phyloP scores from a whole-genome alignment of 2,797 vertebrate genomes.

The Fratercula arctica region DNA sequence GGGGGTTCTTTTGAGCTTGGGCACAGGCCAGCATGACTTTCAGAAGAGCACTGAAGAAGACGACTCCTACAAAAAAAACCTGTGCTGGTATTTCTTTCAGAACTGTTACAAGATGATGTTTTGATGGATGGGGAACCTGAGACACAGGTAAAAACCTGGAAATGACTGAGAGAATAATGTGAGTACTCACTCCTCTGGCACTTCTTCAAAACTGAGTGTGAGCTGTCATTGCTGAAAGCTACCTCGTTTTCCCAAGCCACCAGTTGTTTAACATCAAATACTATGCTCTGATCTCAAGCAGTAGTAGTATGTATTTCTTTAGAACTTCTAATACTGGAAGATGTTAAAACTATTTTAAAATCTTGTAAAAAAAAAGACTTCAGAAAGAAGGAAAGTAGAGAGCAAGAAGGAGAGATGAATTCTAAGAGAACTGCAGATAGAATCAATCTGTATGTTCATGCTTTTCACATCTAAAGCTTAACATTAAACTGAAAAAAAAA shows the following conservation, averaged over 20 bases:
- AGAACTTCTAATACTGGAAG: not conserved
- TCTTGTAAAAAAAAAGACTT: not conserved
- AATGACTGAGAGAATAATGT: not conserved
- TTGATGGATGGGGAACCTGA: not conserved
- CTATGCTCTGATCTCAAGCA: not conserved
- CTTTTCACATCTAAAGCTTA: not conserved
- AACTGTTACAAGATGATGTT: not conserved
- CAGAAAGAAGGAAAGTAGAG: not conserved
- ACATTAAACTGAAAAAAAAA: not conserved
- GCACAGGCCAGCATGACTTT: not conserved
- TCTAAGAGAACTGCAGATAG: not conserved
- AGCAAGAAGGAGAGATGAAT: not conserved
- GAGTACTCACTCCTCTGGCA: not conserved
- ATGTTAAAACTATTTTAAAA: not conserved
- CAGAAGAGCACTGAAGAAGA: not conserved
- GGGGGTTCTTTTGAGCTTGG: accelerated
- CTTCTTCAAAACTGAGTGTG: not conserved
- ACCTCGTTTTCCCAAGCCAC: not conserved
- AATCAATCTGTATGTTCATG: not conserved
- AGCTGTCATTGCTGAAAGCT: not conserved
- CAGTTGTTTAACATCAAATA: not conserved
- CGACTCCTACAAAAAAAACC: not conserved
- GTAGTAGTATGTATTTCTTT: not conserved
- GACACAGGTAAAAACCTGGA: not conserved
- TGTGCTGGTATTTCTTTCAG: not conserved